Conservation (phyloP, 2,888 invertebrate genomes). For the Mayetiola destructor region DNA sequence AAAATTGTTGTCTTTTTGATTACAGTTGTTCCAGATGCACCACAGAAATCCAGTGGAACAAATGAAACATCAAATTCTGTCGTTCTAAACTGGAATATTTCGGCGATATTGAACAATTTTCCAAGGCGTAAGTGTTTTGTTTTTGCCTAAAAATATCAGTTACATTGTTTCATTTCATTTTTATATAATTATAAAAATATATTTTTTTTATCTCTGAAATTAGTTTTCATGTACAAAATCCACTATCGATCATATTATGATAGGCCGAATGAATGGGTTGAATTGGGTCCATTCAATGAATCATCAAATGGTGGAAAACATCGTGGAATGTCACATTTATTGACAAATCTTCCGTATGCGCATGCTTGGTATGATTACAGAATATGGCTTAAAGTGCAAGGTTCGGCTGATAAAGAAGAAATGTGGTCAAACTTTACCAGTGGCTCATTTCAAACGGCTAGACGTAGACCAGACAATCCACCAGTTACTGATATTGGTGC, state of each 20-base stretch:
- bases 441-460: conserved; percentile 39
- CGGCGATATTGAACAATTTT: background rate
- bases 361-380: conserved; percentile 54
- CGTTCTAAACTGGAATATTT: conserved; percentile 26
- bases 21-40: conserved; percentile 2
- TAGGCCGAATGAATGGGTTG: background rate
- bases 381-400: conserved; percentile 45
- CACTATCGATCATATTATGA: background rate
- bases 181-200: background rate
- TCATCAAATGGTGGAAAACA: background rate
- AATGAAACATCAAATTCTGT: conserved; percentile 25
- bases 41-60: background rate
- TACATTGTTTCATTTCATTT: background rate
- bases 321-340: background rate
- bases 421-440: conserved; percentile 51
- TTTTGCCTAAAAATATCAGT: background rate
- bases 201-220: background rate
- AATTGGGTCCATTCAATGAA: background rate
- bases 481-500: conserved; percentile 53
- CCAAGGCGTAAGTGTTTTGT: background rate
- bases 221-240: background rate
- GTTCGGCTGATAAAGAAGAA: conserved; percentile 39
- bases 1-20: background rate
- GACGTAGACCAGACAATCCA: conserved; percentile 41
- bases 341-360: conserved; percentile 43